phyloP scores from a whole-genome alignment of 1,140 invertebrate genomes.

The Proctacanthus coquilletti region DNA sequence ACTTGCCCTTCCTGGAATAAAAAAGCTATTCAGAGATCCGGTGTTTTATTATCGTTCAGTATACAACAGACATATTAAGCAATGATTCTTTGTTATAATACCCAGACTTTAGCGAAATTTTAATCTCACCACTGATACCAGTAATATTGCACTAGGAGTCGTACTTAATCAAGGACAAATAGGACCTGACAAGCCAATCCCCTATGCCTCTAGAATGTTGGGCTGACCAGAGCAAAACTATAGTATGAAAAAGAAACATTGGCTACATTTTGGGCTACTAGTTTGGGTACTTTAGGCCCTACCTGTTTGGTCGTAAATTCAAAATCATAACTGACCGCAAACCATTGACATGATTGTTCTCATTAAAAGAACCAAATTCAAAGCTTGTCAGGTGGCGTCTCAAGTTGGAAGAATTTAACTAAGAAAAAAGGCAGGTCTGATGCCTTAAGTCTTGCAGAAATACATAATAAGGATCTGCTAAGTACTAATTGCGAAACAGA shows the following conservation, averaged over 20 bases:
- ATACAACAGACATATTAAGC: too few relatives aligned
- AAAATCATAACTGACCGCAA: slow-evolving; percentile 35
- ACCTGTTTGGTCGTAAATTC: slow-evolving; percentile 33
- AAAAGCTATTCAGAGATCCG: too few relatives aligned
- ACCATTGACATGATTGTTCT: slow-evolving; percentile 33
- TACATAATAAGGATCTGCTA: too few relatives aligned
- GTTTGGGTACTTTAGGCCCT: slow-evolving; percentile 33
- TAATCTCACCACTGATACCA: slow-evolving; percentile 15
- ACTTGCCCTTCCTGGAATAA: too few relatives aligned
- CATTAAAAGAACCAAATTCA: slow-evolving; percentile 29
- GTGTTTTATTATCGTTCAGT: too few relatives aligned
- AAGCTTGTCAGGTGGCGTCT: too few relatives aligned
- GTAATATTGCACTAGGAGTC: slow-evolving; percentile 14
- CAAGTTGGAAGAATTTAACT: too few relatives aligned
- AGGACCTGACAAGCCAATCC: slow-evolving; percentile 17
- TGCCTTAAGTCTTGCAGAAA: too few relatives aligned
- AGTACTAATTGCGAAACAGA: too few relatives aligned
- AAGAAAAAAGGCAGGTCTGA: too few relatives aligned
- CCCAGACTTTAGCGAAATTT: slow-evolving; percentile 13
- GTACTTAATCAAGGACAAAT: slow-evolving; percentile 19
- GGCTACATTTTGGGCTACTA: slow-evolving; percentile 28
- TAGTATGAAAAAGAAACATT: slow-evolving; percentile 27
- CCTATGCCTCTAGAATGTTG: slow-evolving; percentile 26
- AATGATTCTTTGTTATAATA: slow-evolving; percentile 10
- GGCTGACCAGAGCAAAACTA: slow-evolving; percentile 29